Evolutionary conservation across 2,113 vertebrate genomes (phyloP), one percentile per base, ranked within the genome.

Genomic region (Panthera tigris): DNA sequence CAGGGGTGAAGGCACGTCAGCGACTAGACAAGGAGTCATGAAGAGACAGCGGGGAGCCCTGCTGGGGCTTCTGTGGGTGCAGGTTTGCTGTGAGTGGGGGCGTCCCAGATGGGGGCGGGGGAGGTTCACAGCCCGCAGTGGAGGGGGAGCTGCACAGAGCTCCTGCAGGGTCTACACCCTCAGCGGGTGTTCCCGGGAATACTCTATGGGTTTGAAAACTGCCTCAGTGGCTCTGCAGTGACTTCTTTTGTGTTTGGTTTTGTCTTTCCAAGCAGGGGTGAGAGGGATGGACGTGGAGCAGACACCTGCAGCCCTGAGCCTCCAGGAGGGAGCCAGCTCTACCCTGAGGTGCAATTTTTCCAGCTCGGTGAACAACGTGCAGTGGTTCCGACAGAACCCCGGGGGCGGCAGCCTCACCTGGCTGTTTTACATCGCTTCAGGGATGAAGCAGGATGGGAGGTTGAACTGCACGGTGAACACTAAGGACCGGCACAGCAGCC

Each of bases 301-400:
- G 39, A 39, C 39, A 39, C 39, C 39, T 39, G 39, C 39, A 39
- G 39, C 39, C 39, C 4, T 39, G 39, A 39, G 39, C 39, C 39
- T 39, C 39, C 39, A 39, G 39, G 39, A 55, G 55, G 55, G 81
- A n/a, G 66, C n/a, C 93, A 83, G 27, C 65, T 76, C 9, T 52
- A 55, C 68, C 33, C 18, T 55, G 55, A 55, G 55, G 16, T 91
- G 80, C 21, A 48, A 94, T 8, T 97, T 82, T 92, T 96, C 95
- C 9, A 7, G 0, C 0, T 12, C 21, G 0, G 6, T 48, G 31
- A 0, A 0, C 0, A 4, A 0, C 0, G 5, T 95, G 39, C 97
- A 94, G 11, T 97, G 97, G 95, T 94, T 94, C 81, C 8, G 0
- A 16, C 94, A 95, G 85, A 81, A 82, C 19, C 61, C 61, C 1